Evolutionary conservation across 2,113 vertebrate genomes (phyloP).

Genomic region (Nettapus auritus): DNA sequence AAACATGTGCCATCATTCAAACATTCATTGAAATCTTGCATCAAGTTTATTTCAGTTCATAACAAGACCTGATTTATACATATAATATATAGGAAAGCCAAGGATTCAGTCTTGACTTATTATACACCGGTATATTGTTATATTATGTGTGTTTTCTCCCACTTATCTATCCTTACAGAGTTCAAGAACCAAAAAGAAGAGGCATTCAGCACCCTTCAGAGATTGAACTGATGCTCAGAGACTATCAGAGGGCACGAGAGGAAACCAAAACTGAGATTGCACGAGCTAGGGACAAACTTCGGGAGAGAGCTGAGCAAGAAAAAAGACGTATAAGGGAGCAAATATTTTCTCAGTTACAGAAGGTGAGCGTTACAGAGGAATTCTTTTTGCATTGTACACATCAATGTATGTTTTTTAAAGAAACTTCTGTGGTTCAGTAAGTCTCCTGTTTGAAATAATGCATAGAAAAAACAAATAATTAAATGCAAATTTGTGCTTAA

Average conservation of each 20-base stretch:
- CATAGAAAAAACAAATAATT: background rate
- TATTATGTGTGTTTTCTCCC: background rate
- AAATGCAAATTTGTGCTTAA: background rate
- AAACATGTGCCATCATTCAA: background rate
- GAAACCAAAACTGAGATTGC: constrained; percentile 93
- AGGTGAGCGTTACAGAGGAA: constrained; percentile 67
- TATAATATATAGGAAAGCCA: background rate
- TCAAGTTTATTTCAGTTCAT: background rate
- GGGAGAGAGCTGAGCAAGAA: constrained; percentile 88
- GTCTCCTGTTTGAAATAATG: background rate
- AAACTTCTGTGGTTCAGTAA: background rate
- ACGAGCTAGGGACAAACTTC: constrained; percentile 84
- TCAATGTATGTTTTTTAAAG: background rate
- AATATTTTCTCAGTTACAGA: constrained; percentile 80
- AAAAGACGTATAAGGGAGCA: constrained; percentile 87
- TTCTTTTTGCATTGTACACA: fast-evolving
- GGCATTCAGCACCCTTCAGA: constrained; percentile 81
- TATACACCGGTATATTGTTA: background rate
- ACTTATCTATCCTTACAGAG: constrained; percentile 65
- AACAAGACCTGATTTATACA: background rate
- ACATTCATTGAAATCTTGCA: background rate
- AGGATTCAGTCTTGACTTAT: background rate
- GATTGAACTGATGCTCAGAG: constrained; percentile 86
- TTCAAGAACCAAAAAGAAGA: constrained; percentile 69
- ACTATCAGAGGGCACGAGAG: constrained; percentile 89